A percentile compares a stretch with the other conserved stretches of the same genome.
Evolutionary conservation across 2,113 vertebrate genomes (phyloP).

Genomic region (Anarrhichthys ocellatus): DNA sequence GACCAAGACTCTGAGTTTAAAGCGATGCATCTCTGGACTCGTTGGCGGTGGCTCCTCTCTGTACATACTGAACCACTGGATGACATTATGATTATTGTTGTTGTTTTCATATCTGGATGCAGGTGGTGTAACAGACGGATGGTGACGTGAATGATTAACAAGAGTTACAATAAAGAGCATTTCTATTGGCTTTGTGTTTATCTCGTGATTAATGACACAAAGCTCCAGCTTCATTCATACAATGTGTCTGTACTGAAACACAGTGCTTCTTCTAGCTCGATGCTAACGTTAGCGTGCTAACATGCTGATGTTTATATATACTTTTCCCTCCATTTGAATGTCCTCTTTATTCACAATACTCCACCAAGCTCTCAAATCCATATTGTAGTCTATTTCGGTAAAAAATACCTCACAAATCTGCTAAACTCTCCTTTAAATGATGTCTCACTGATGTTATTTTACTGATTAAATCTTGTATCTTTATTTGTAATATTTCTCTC

Average conservation of each 20-base stretch:
- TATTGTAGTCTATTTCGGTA: too few relatives aligned
- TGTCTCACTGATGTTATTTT: background rate
- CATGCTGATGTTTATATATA: too few relatives aligned
- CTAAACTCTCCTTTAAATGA: background rate
- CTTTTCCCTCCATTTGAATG: too few relatives aligned
- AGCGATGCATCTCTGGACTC: too few relatives aligned
- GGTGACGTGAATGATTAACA: constrained; percentile 61
- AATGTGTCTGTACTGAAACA: too few relatives aligned
- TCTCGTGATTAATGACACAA: too few relatives aligned
- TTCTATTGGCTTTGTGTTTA: constrained; percentile 41
- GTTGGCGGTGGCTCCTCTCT: background rate
- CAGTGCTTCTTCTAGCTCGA: too few relatives aligned
- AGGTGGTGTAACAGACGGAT: constrained; percentile 62
- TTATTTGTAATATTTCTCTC: background rate
- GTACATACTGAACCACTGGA: constrained; percentile 51
- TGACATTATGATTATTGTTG: constrained; percentile 36
- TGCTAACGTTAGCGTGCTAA: too few relatives aligned
- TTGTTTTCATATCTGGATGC: constrained; percentile 57
- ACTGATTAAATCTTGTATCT: too few relatives aligned
- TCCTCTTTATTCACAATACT: too few relatives aligned
- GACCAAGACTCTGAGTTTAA: background rate
- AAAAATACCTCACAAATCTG: background rate
- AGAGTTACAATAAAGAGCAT: constrained; percentile 70
- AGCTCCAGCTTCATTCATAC: too few relatives aligned
- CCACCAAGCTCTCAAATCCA: too few relatives aligned